phyloP scores from a whole-genome alignment of 2,888 invertebrate genomes.

The Taphrorychus bicolor region DNA sequence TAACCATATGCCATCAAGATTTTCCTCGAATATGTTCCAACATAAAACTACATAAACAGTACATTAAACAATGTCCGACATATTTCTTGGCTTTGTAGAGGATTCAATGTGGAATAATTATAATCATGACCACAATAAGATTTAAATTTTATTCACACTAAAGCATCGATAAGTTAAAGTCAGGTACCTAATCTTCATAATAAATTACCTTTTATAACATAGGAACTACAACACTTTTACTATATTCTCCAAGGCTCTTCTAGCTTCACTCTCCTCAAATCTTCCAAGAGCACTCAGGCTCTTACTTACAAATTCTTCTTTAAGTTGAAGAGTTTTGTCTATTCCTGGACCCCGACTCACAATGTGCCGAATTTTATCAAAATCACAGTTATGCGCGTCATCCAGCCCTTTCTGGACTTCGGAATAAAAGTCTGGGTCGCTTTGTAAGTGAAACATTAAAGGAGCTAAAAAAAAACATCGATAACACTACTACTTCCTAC shows the following conservation, averaged over 20 bases:
- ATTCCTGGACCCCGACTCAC: slow-evolving; percentile 70
- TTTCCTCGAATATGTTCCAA: no score
- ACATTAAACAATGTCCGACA: no score
- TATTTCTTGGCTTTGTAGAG: no score
- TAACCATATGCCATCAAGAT: no score
- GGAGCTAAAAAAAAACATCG: slow-evolving; percentile 64
- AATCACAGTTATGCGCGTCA: slow-evolving; percentile 72
- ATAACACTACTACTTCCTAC: background rate
- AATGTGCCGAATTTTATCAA: slow-evolving; percentile 61
- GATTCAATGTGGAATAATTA: no score
- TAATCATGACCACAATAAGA: no score
- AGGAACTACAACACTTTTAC: slow-evolving; percentile 66
- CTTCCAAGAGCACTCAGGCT: slow-evolving; percentile 75
- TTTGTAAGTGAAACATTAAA: slow-evolving; percentile 80
- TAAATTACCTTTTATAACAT: background rate
- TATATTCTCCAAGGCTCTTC: slow-evolving; percentile 82
- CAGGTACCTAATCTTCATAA: background rate
- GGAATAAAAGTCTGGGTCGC: slow-evolving; percentile 72
- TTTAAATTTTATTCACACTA: no score
- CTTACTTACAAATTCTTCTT: slow-evolving; percentile 74
- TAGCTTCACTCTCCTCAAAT: slow-evolving; percentile 80
- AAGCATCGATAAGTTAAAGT: no score
- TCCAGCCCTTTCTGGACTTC: slow-evolving; percentile 73
- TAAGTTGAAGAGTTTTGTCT: slow-evolving; percentile 75
- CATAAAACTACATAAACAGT: no score